These are phyloP conservation scores for Tinea trinotella DNA, from an alignment of 2,888 invertebrate genomes.

Conservation along the genomic window DNA sequence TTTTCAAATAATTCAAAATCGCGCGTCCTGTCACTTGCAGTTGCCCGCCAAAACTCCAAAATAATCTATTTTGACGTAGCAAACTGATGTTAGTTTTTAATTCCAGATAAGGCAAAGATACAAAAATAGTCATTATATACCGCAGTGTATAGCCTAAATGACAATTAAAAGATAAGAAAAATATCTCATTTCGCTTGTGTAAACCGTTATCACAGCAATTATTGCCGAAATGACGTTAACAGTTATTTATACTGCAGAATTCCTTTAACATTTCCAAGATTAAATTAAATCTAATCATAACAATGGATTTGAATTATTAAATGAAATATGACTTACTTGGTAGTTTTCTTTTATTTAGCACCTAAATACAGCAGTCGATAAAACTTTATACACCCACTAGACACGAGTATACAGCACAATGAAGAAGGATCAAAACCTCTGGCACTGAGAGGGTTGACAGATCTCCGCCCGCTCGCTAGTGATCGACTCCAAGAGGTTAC, in stretches of 20 bases:
- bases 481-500: slow-evolving; percentile 59
- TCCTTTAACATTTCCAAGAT: background rate
- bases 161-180: background rate
- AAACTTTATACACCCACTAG: slow-evolving; percentile 55
- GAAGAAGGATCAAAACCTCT: slow-evolving; percentile 39
- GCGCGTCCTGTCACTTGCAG: too few species aligned
- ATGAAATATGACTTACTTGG: slow-evolving; percentile 6
- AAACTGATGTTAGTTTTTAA: background rate
- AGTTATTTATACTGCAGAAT: background rate
- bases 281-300: background rate
- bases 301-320: too few species aligned
- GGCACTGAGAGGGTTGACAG: slow-evolving; percentile 34
- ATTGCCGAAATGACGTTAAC: slow-evolving; percentile 1
- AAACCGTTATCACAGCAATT: background rate
- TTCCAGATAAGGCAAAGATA: background rate
- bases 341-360: slow-evolving; percentile 26
- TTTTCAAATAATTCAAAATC: too few species aligned
- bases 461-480: slow-evolving; percentile 33
- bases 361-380: slow-evolving; percentile 41
- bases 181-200: background rate
- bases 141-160: background rate
- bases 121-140: background rate
- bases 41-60: too few species aligned
- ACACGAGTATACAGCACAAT: slow-evolving; percentile 62
- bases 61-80: background rate